Evolutionary conservation across 92 coral and sea anemone species (phyloP).

Genomic region (Zoanthus sociatus): DNA sequence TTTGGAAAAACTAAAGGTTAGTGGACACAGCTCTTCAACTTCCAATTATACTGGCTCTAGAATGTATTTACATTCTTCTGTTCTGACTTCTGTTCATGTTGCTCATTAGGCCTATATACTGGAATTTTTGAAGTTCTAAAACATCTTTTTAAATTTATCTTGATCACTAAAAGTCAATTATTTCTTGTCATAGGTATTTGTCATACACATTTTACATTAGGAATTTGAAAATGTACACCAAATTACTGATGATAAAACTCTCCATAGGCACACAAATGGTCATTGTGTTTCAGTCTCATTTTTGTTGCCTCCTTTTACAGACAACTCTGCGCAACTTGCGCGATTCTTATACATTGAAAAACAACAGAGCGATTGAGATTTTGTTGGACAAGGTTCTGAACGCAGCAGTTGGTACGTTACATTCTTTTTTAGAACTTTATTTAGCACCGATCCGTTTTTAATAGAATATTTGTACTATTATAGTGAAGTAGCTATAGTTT

Average conservation of each 20-base stretch:
- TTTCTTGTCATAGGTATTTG: background rate
- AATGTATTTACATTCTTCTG: no score
- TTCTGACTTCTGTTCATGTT: no score
- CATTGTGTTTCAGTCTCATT: no score
- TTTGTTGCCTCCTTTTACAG: conserved; percentile 16
- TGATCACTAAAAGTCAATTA: background rate
- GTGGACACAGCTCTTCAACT: background rate
- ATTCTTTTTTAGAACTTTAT: background rate
- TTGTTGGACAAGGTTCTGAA: conserved; percentile 59
- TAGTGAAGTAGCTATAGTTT: no score
- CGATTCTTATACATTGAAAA: conserved; percentile 66
- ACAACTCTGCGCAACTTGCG: conserved; percentile 55
- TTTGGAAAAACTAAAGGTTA: conserved; percentile 57
- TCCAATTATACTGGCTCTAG: no score
- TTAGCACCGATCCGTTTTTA: background rate
- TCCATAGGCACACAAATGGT: no score
- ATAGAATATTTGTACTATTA: no score
- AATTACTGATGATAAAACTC: no score
- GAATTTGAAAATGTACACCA: no score
- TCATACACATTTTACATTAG: no score
- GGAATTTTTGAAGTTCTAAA: no score
- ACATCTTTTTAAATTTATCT: background rate
- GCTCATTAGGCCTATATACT: no score
- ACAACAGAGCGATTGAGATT: conserved; percentile 66
- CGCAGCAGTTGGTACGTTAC: conserved; percentile 55